A percentile compares a stretch with the other conserved stretches of the same genome.
Evolutionary conservation across 2,113 vertebrate genomes (phyloP).

Genomic region (Pteruthius melanotis): DNA sequence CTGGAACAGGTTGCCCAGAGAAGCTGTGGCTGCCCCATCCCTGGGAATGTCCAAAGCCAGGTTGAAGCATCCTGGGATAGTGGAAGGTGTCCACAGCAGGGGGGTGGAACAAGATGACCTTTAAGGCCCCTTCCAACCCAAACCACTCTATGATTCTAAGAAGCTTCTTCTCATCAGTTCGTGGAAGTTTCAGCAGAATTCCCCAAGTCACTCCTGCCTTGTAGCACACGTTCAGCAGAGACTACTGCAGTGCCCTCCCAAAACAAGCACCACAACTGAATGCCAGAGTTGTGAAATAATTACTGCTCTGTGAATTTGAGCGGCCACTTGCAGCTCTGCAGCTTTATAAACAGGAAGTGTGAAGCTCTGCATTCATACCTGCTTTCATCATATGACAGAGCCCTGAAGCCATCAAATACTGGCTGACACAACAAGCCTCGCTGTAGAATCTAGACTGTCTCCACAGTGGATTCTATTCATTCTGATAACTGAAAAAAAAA

Average conservation of each 20-base stretch:
- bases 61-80: neutral
- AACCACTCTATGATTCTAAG: neutral
- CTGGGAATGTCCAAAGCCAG: neutral
- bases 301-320: constrained; percentile 25
- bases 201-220: neutral
- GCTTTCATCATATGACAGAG: constrained; percentile 31
- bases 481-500: neutral
- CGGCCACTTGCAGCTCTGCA: neutral
- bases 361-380: constrained; percentile 50
- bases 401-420: constrained; percentile 30
- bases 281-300: constrained; percentile 57
- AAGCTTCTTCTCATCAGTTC: neutral
- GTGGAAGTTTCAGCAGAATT: neutral
- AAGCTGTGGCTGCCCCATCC: neutral
- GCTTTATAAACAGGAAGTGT: constrained; percentile 59
- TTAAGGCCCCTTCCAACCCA: neutral
- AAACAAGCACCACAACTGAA: neutral
- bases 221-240: neutral
- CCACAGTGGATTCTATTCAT: neutral
- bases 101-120: neutral
- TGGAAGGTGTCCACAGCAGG: neutral
- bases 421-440: neutral
- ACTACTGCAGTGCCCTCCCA: neutral
- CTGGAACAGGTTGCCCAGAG: neutral
- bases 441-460: neutral